Evolutionary conservation across 2,888 invertebrate genomes (phyloP), one percentile per base, ranked within the genome.

Genomic region (Heliconius erato): DNA sequence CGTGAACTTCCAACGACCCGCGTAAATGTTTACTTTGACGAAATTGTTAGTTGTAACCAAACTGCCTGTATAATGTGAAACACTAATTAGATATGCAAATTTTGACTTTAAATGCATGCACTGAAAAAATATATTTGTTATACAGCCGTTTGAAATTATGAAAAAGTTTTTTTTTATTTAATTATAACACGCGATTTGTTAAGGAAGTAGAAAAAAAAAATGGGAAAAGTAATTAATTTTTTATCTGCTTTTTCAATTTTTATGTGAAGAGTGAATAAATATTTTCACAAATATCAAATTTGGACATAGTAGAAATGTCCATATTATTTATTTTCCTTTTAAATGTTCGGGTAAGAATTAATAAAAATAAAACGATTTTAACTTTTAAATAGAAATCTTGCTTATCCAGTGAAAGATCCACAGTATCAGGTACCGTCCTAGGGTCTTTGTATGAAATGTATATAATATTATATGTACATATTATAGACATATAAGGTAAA

Each of bases 371-470:
- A 14, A 11, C 32, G 23, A 32, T 74, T 28, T 74, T 28, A 5
- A 0, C 12, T 9, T 59, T 32, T 35, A 16, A 65, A 63, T 54
- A 68, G 68, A 35, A 79, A 81, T 63, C 79, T 79, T 80, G 81
- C 79, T 83, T 84, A 82, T 84, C 84, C 83, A 83, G 82, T 26
- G 63, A 65, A 74, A 65, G 80, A 80, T 80, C 82, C 80, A 79
- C 68, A 71, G 72, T 71, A 69, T 63, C 71, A 63, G 28, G 26
- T 72, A 84, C 85, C 85, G 85, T 85, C 85, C 85, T 84, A 79
- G 82, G 81, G 44, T 84, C 81, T 74, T 65, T 83, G 84, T 84
- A 84, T 69, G 80, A 79, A 49, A 49, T 85, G 84, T 85, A 84
- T 76, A 82, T 78, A 71, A 32, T 79, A 74, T 71, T 79, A 82